These are phyloP conservation scores for Stomatorhinus ivindoensis DNA, from an alignment of 2,113 vertebrate genomes.

Conservation along the genomic window DNA sequence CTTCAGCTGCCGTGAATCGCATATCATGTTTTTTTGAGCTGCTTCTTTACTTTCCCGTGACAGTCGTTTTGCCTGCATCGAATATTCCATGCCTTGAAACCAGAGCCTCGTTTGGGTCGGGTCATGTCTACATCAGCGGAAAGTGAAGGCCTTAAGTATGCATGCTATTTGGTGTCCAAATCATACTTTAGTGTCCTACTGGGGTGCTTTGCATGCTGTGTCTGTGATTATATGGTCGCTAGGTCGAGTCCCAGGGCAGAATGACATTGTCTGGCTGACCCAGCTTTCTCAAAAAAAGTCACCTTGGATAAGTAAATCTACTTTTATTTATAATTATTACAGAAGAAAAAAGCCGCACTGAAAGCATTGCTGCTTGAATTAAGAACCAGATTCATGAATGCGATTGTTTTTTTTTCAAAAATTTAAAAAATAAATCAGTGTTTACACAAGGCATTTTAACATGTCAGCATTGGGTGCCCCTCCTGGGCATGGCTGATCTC, in stretches of 20 bases:
- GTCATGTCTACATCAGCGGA: not conserved
- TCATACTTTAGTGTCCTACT: not conserved
- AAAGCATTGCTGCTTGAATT: not conserved
- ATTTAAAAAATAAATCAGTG: not conserved
- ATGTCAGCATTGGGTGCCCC: not conserved
- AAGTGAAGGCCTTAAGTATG: not conserved
- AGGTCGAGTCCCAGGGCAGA: not conserved
- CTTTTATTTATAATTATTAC: not conserved
- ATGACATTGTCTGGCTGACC: not conserved
- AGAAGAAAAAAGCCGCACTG: not conserved
- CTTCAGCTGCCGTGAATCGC: not conserved
- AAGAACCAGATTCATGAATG: not conserved
- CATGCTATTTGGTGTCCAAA: not conserved
- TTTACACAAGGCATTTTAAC: not conserved
- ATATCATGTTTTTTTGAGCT: not conserved
- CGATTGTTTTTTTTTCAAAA: not conserved
- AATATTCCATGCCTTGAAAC: not conserved
- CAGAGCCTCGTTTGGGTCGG: not conserved
- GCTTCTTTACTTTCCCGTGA: not conserved
- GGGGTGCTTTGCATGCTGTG: not conserved
- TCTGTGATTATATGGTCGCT: not conserved
- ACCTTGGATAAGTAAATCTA: not conserved
- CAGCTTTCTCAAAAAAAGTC: not conserved
- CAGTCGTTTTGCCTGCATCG: not conserved
- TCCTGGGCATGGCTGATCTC: constrained; percentile 14